Evolutionary conservation across 2,797 vertebrate genomes (phyloP), one percentile per base, ranked within the genome.

Genomic region (Myripristis murdjan): DNA sequence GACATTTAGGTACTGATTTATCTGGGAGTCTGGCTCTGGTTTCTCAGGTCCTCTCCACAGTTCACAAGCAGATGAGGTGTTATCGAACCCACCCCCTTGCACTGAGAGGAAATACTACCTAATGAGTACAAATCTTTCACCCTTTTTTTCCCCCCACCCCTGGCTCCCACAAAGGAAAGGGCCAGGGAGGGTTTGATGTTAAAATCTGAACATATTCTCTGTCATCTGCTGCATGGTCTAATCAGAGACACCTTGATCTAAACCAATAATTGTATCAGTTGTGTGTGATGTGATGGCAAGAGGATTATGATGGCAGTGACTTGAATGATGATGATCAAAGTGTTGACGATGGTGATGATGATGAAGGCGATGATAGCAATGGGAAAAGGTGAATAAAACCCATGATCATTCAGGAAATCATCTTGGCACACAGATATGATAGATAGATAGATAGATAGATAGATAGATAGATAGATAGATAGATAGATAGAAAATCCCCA

Each of bases 1-100:
- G 87, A 90, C 89, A 91, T 90, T 90, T 88, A 85, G 79, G 64
- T 74, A 54, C 78, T 86, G 84, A 87, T 91, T 91, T 89, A 89
- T 92, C 83, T 85, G 77, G 61, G 75, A 85, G 73, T 64, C 64
- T 71, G 68, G 68, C 58, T 81, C 72, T 65, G 53, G 70, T 86
- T 86, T 86, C 86, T 67, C 80, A 89, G 76, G 75, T 81, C 64
- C 73, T 77, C 57, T 66, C 65, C 68, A 70, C 64, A 73, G 31
- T 81, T 80, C 72, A 70, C 63, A 43, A 70, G 64, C 79, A 77
- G 58, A 76, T 75, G 54, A 24, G 81, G 77, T 70, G 51, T 64
- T 74, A 82, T 77, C 56, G 39, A 84, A 74, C 28, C 43, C 4
- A 33, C 15, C 55, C 14, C 46, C 46, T 9, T 4, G 1, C 46